Base-by-base conservation (phyloP, 92 coral and sea anemone species). In the Scolanthus callimorphus region DNA sequence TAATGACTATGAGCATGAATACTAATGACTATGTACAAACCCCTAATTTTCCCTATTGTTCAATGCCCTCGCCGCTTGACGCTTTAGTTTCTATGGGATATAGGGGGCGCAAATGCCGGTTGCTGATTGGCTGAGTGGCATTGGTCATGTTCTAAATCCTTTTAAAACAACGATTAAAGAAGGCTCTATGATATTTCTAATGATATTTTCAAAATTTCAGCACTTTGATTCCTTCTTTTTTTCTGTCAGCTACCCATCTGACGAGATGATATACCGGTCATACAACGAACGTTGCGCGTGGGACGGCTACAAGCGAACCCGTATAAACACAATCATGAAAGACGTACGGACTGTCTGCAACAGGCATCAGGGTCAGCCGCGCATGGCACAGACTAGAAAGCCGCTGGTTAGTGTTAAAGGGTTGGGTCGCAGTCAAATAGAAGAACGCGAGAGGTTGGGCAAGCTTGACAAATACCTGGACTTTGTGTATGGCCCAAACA, bases 231-330 rank as follows among this genome's bases (percentile, higher is more conserved):
- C 62, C 27, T 19, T 29, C n/a, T 28, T 1, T 27, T n/a, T 48
- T 39, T 21, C 17, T 76, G 46, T 23, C 73, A 80, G 87, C 34
- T 80, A 74, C 31, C 87, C 87, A 11, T 24, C 87, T n/a, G n/a
- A n/a, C n/a, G n/a, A 44, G 88, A 86, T 49, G 69, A 74, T 10
- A 67, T 60, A 39, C 67, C 86, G 82, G 8, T 88, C 96, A 3
- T 88, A 88, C 83, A 88, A 88, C 63, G 74, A 78, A 22, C 86
- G 82, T 24, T 88, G 96, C 43, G 59, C 76, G 0, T 88, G 96
- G 95, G 96, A 88, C 22, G 57, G 57, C 55, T 56, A 65, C 22
- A 88, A 88, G 59, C 49, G 65, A 20, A 60, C 57, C 37, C 70
- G 72, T 3, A 47, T 88, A 3, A 55, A 48, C 20, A 61, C 72